Conservation (phyloP, 1,140 invertebrate genomes). For the Dryas iulia region DNA sequence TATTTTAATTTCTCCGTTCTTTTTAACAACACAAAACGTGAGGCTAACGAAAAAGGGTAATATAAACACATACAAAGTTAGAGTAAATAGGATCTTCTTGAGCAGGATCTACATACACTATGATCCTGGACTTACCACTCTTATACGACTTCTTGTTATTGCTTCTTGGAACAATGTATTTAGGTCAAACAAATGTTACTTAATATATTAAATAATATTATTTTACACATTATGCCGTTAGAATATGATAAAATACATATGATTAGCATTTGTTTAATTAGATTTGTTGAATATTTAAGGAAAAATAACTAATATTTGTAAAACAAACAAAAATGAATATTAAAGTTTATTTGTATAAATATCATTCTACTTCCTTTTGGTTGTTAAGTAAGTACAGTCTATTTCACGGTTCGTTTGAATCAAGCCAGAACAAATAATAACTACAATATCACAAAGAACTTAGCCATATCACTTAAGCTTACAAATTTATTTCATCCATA, state of each 20-base stretch:
- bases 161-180: background rate
- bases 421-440: background rate
- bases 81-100: background rate
- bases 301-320: too few species aligned
- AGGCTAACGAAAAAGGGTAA: background rate
- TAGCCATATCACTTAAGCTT: background rate
- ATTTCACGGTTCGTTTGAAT: background rate
- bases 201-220: background rate
- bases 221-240: too few species aligned
- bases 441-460: background rate
- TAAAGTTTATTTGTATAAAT: too few species aligned
- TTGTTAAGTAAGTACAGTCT: background rate
- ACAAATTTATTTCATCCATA: background rate
- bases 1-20: too few species aligned
- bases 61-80: background rate
- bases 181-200: background rate
- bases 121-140: conserved; percentile 1
- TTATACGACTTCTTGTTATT: background rate
- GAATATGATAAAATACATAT: background rate
- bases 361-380: too few species aligned
- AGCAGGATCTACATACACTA: background rate
- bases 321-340: too few species aligned
- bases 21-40: too few species aligned
- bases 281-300: too few species aligned
- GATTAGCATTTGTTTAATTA: too few species aligned